A percentile compares a stretch with the other conserved stretches of the same genome.
These are phyloP conservation scores for Trachelus iudaicus DNA, from an alignment of 2,888 invertebrate genomes.

Conservation along the genomic window DNA sequence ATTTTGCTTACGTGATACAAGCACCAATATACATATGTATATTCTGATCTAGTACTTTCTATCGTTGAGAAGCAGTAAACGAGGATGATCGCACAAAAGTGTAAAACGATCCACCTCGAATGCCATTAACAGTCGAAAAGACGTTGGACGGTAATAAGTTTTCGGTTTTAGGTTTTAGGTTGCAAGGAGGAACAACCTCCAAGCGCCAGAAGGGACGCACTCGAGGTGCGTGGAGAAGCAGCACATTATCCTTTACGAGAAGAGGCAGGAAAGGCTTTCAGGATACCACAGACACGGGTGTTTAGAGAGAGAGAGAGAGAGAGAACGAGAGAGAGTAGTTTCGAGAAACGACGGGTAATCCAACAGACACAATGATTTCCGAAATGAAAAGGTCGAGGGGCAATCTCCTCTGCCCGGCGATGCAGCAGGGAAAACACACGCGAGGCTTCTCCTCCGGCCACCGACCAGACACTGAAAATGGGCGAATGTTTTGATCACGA, in stretches of 20 bases:
- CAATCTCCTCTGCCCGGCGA: neutral
- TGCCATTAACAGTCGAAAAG: neutral
- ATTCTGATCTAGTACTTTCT: neutral
- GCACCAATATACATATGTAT: too few relatives aligned
- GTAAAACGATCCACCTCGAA: neutral
- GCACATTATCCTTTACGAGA: neutral
- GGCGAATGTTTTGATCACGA: neutral
- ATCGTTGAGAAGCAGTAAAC: neutral
- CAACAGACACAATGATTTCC: neutral
- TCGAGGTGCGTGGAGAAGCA: neutral
- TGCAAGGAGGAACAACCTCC: neutral
- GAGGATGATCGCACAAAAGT: neutral
- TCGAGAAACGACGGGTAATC: neutral
- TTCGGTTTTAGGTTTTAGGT: neutral
- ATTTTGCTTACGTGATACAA: too few relatives aligned
- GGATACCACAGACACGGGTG: neutral
- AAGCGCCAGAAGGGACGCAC: neutral
- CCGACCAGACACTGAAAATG: neutral
- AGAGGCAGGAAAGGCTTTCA: neutral
- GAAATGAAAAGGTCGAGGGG: neutral
- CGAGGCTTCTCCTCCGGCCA: neutral
- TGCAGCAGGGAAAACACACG: neutral
- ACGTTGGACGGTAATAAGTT: neutral
- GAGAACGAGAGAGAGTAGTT: conserved; percentile 1
- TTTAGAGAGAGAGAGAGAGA: neutral